These are phyloP conservation scores for Lasioglossum figueresi DNA, from an alignment of 2,888 invertebrate genomes.

Conservation along the genomic window DNA sequence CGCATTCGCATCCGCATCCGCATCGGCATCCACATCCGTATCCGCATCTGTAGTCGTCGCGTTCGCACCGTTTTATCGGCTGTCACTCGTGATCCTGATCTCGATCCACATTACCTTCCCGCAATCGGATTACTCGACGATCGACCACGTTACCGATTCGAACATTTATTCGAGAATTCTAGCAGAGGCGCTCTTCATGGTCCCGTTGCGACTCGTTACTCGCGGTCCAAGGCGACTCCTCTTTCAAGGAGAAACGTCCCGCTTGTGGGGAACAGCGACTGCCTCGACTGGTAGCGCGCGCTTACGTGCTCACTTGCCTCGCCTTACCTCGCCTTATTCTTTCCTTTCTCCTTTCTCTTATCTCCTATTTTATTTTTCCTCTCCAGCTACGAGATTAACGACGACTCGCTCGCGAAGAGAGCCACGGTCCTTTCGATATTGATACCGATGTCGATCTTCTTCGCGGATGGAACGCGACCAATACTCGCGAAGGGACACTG, in stretches of 20 bases:
- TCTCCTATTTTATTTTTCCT: neutral
- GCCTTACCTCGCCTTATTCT: neutral
- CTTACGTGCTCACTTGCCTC: conserved; percentile 2
- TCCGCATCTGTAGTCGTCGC: conserved; percentile 2
- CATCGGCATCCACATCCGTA: neutral
- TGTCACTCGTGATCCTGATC: neutral
- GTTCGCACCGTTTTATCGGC: neutral
- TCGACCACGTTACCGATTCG: neutral
- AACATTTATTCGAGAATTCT: neutral
- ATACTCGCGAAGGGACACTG: neutral
- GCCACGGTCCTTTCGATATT: neutral
- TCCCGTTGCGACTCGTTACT: neutral
- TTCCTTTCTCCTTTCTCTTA: neutral
- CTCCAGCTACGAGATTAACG: neutral
- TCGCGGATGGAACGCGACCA: neutral
- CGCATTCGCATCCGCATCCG: neutral
- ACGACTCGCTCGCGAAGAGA: neutral
- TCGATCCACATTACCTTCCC: neutral
- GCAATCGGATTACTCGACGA: neutral
- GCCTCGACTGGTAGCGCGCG: conserved; percentile 2
- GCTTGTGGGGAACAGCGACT: neutral
- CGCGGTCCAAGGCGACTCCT: neutral
- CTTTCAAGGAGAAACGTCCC: neutral
- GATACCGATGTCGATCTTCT: neutral
- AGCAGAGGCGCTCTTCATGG: conserved; percentile 11